Evolutionary conservation across 2,888 invertebrate genomes (phyloP).

Genomic region (Lasioglossum lativentre): DNA sequence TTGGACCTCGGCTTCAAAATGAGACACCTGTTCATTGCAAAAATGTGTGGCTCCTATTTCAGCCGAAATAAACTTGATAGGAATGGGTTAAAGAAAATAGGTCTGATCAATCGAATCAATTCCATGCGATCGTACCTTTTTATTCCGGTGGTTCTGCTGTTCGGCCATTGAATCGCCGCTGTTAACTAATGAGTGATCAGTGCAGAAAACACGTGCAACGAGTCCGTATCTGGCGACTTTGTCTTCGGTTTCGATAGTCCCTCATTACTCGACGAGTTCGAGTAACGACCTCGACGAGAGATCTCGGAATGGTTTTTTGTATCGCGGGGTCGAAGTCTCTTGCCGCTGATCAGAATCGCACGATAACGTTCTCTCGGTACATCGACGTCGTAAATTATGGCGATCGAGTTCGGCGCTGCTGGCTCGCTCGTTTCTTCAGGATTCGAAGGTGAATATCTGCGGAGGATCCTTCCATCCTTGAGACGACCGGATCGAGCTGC

Average conservation of each 20-base stretch:
- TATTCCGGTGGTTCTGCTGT: background rate
- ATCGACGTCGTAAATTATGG: conserved; percentile 76
- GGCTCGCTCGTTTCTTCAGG: conserved; percentile 59
- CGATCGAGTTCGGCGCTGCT: conserved; percentile 73
- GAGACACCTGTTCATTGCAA: background rate
- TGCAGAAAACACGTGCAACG: conserved; percentile 62
- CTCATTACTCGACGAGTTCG: conserved; percentile 75
- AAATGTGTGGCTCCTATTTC: background rate
- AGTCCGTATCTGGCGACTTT: conserved; percentile 52
- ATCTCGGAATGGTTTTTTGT: conserved; percentile 73
- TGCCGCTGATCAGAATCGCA: conserved; percentile 76
- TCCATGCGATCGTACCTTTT: conserved; percentile 4
- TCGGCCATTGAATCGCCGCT: conserved; percentile 23
- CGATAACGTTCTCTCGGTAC: conserved; percentile 71
- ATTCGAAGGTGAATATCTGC: conserved; percentile 65
- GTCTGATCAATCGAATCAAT: conserved; percentile 27
- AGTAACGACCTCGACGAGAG: conserved; percentile 73
- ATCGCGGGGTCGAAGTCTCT: conserved; percentile 71
- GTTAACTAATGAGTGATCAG: conserved; percentile 69
- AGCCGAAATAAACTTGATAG: background rate
- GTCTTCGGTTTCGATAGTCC: conserved; percentile 70
- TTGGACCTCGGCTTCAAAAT: too few species aligned
- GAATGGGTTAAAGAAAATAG: too few species aligned
- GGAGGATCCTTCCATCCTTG: conserved; percentile 63
- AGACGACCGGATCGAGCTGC: conserved; percentile 40